Percentiles rank a stretch among this genome's conserved stretches.
phyloP scores from a whole-genome alignment of 2,797 vertebrate species.

The Setipinna tenuifilis region DNA sequence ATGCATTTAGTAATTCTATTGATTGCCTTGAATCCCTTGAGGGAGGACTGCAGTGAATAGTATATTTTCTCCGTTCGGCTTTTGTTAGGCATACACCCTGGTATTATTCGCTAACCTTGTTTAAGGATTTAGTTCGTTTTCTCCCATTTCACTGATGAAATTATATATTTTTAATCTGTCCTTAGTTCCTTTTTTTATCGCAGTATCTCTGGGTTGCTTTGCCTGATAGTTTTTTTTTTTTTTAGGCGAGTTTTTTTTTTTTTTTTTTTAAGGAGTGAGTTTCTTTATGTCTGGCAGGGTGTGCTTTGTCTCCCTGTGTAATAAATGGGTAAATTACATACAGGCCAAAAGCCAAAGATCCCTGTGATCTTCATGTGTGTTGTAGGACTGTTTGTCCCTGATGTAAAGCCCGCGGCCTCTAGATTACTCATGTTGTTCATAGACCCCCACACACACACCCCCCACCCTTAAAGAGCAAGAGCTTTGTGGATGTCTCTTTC shows the following conservation, averaged over 20 bases:
- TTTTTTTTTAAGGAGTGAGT: too few relatives aligned
- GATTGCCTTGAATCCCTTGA: not conserved
- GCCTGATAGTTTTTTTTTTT: not conserved
- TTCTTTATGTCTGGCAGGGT: not conserved
- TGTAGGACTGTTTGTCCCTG: too few relatives aligned
- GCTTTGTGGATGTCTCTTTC: not conserved
- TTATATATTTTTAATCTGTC: not conserved
- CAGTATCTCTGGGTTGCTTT: not conserved
- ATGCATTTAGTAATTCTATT: not conserved
- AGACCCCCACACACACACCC: too few relatives aligned
- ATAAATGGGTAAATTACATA: too few relatives aligned
- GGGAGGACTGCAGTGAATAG: not conserved
- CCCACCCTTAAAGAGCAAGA: not conserved
- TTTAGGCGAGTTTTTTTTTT: too few relatives aligned
- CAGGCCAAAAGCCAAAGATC: too few relatives aligned
- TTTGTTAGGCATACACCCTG: not conserved
- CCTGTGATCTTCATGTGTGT: too few relatives aligned
- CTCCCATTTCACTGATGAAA: not conserved
- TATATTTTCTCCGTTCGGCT: not conserved
- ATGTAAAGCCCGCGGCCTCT: too few relatives aligned
- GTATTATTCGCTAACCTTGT: too few relatives aligned
- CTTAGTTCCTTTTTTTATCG: not conserved
- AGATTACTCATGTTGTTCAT: too few relatives aligned
- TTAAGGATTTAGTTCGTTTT: not conserved
- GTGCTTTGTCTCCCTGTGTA: not conserved